Evolutionary conservation across 2,113 vertebrate genomes (phyloP), one percentile per base, ranked within the genome.

Genomic region (Natator depressus): DNA sequence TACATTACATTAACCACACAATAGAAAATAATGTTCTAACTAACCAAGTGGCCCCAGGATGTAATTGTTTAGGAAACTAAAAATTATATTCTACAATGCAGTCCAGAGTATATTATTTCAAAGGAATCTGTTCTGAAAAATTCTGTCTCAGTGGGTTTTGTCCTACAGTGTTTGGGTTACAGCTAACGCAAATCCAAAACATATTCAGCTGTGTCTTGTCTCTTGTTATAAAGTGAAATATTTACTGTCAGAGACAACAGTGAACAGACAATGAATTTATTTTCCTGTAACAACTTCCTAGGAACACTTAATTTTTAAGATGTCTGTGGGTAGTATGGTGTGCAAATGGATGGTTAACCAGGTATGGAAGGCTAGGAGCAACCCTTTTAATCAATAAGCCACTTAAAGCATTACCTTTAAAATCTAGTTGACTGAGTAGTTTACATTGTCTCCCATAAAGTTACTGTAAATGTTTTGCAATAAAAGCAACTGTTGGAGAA

Each of bases 401-500:
- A 55, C 35, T 94, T 82, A 79, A 91, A 92, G 81, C 10, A 57
- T 79, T 57, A 65, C 47, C 24, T 92, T 92, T 83, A 83, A 96
- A 98, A 90, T 65, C 10, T 19, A 55, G n/a, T 88, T 87, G 59
- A 69, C 50, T 96, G 86, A 83, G 80, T 88, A 95, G 91, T 92
- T 87, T 90, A 79, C 89, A 89, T 90, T 94, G 55, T 59, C 84
- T 83, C 81, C 62, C 47, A 81, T 57, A 85, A 90, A 89, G 80
- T 10, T 75, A 78, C 84, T 80, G 47, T 53, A 95, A 88, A 76
- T 88, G 91, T 94, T 94, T 95, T 91, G 81, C 51, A 96, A 95
- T 94, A 97, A 97, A 97, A 93, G 51, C 29, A 94, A 95, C 87
- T 95, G 94, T 93, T 91, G 82, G 78, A 96, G 69, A 89, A 80